Evolutionary conservation across 2,888 invertebrate species (phyloP), one percentile per base, ranked within the genome.

Genomic region (Autographa pulchrina): DNA sequence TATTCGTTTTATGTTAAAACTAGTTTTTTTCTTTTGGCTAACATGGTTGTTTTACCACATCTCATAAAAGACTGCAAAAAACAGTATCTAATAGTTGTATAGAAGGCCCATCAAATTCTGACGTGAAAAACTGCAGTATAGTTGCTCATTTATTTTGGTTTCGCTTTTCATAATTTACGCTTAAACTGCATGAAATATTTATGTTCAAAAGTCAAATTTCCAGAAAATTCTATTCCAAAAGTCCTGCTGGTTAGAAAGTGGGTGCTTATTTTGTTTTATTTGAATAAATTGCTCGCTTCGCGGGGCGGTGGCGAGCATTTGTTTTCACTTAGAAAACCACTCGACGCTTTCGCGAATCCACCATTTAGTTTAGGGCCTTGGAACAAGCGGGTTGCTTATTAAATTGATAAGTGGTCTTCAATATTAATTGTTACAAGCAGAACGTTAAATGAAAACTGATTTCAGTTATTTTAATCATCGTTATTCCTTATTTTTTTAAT

Each of bases 281-380:
- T 88, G 85, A 90, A 91, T 90, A 89, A 90, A 91, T 91, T 86
- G 89, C 89, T 80, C 85, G 82, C 83, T 84, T 80, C 77, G 77
- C 62, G 78, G 81, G 75, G 80, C 80, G 86, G 88, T 85, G 85
- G 88, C 77, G 81, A 86, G 89, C 91, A 90, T 91, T 91, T 90
- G 90, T 91, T 91, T 90, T 90, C 90, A 90, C 91, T 90, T 91
- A 90, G 89, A 88, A 87, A 89, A 85, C 86, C 88, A 86, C 88
- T 88, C 86, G 84, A 80, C 84, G 85, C 84, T 74, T 79, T 84
- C 72, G 70, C 63, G 79, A 77, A 81, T 85, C 83, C 72, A 77
- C 81, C 84, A 87, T 84, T 88, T 86, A 80, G 74, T 72, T 68
- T 74, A 67, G 35, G 72, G 84, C 78, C 62, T 63, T 61, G 31